Base-by-base conservation (phyloP, 2,797 vertebrate species). In the Arrhamphus sclerolepis region DNA sequence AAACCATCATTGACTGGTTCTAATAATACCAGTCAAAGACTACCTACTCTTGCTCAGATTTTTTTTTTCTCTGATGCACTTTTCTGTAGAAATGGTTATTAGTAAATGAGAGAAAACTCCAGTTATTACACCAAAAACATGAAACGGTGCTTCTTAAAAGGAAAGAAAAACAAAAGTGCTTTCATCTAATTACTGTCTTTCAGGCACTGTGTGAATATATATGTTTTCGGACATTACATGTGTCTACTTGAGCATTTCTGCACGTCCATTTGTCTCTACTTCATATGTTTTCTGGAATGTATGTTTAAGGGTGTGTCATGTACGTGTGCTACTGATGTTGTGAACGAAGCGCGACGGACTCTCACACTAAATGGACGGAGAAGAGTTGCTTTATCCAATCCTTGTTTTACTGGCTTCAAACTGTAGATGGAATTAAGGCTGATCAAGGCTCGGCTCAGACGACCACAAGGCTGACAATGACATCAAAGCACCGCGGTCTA, bases 401-500 rank as follows among this genome's bases (percentile, higher is more conserved):
- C 65, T 59, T 72, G 67, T 81, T 76, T 60, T 48, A 77, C 53
- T 47, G 7, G 66, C 82, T 77, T 78, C 74, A 85, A 85, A 81
- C 65, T 75, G 56, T 72, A 49, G 79, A 52, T 54, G 59, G 79
- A 83, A 86, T 86, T 81, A 81, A 72, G 82, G 80, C 73, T 72
- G 81, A 88, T 87, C 80, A 80, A 78, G 74, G 52, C 14, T 39
- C 26, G 11, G 75, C 83, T 70, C 82, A 65, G 72, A 83, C 64
- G 77, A 76, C 75, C 70, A 73, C 19, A 20, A 80, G 73, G 78
- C 75, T 80, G 70, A 86, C 84, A 86, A 88, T 80, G 70, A 85
- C 84, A 85, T 89, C 84, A 89, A 89, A 90, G 88, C 81, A 9
- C 72, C 46, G 14, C 24, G 78, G 80, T 76, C 78, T 70, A 75